Evolutionary conservation across 1,140 invertebrate species (phyloP).

Genomic region (Drosophila subobscura): DNA sequence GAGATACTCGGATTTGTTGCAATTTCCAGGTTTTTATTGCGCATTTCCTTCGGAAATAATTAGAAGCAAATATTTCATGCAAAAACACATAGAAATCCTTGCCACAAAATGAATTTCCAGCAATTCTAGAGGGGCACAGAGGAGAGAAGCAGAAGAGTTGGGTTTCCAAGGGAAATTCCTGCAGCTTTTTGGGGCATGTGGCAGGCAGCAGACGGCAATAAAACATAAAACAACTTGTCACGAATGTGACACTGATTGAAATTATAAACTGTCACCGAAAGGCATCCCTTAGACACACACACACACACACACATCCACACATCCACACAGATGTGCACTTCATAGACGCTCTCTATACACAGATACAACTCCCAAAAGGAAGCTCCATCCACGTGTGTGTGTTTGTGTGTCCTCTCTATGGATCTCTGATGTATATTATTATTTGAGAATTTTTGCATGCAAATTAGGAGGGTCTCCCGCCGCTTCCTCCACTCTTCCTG

Average conservation of each 20-base stretch:
- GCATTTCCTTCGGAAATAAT: too few species aligned
- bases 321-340: too few species aligned
- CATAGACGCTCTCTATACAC: too few species aligned
- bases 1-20: too few species aligned
- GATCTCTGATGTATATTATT: constrained; percentile 44
- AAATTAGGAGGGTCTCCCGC: constrained; percentile 64
- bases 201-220: constrained; percentile 24
- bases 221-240: constrained; percentile 64
- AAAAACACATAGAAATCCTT: too few species aligned
- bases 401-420: constrained; percentile 23
- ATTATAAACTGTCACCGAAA: constrained; percentile 66
- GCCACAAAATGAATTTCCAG: too few species aligned
- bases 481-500: background rate
- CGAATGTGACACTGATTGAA: constrained; percentile 73
- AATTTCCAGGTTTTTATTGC: too few species aligned
- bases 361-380: too few species aligned
- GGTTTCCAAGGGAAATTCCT: background rate
- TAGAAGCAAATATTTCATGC: too few species aligned
- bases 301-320: constrained; percentile 19
- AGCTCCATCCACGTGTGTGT: background rate
- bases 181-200: background rate
- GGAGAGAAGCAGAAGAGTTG: too few species aligned
- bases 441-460: constrained; percentile 71
- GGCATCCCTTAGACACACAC: constrained; percentile 22
- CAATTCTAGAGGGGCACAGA: too few species aligned